Evolutionary conservation across 1,140 invertebrate genomes (phyloP).

Genomic region (Aphidius gifuensis): DNA sequence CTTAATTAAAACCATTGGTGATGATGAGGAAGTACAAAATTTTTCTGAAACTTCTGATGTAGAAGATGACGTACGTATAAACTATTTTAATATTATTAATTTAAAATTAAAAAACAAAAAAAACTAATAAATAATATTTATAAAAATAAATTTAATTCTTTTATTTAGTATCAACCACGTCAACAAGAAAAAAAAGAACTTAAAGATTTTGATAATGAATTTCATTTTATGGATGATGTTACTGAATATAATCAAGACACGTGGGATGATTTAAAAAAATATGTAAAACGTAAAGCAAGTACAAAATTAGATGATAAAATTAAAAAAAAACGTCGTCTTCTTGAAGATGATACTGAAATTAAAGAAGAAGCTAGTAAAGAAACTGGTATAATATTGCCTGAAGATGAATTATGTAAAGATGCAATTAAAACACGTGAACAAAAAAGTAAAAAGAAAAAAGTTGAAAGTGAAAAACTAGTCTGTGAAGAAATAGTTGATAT

Average conservation of each 20-base stretch:
- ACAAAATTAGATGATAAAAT: conserved; percentile 85
- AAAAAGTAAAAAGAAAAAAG: conserved; percentile 38
- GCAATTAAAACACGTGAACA: conserved; percentile 43
- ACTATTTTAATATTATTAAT: conserved; percentile 19
- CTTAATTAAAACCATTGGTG: conserved; percentile 71
- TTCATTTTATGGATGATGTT: conserved; percentile 70
- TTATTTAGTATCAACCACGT: conserved; percentile 71
- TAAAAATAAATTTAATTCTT: background rate
- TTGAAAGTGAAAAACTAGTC: conserved; percentile 59
- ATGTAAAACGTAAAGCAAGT: conserved; percentile 76
- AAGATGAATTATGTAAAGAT: conserved; percentile 45
- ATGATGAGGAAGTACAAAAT: conserved; percentile 74
- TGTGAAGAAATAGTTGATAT: conserved; percentile 74
- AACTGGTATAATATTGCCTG: conserved; percentile 31
- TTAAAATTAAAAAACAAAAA: conserved; percentile 22
- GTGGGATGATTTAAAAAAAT: conserved; percentile 83
- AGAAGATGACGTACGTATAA: conserved; percentile 70
- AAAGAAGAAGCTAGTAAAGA: conserved; percentile 27
- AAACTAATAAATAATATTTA: background rate
- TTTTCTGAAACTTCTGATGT: conserved; percentile 77
- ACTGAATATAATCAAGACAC: conserved; percentile 77
- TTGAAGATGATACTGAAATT: conserved; percentile 37
- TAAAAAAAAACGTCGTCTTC: conserved; percentile 58
- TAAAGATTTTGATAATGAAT: conserved; percentile 70
- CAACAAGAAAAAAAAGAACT: conserved; percentile 70